phyloP scores from a whole-genome alignment of 2,113 vertebrate species.

The Microtus richardsoni region DNA sequence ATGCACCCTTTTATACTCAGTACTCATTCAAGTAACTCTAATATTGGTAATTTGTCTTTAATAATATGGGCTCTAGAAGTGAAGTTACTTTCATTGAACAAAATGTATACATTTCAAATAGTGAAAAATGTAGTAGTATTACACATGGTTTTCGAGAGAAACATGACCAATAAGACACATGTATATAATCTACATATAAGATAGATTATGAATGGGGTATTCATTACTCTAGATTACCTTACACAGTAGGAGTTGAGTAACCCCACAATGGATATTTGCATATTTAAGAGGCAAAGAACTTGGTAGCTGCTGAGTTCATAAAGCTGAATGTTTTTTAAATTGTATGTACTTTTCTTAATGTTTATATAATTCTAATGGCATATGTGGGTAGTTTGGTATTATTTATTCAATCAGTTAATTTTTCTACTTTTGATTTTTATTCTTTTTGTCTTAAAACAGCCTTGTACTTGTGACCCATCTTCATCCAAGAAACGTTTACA shows the following conservation, averaged over 20 bases:
- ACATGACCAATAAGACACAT: neutral
- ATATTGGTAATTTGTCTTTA: constrained; percentile 33
- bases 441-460: neutral
- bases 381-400: neutral
- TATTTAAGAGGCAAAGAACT: neutral
- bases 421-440: neutral
- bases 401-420: neutral
- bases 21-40: constrained; percentile 49
- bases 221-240: neutral
- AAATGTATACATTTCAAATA: constrained; percentile 39
- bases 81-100: constrained; percentile 11
- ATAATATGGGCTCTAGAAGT: constrained; percentile 45
- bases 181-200: neutral
- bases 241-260: neutral
- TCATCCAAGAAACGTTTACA: neutral
- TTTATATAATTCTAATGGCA: neutral
- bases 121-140: neutral
- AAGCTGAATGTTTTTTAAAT: neutral
- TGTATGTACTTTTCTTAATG: neutral
- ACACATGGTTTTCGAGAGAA: neutral
- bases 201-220: neutral
- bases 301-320: neutral
- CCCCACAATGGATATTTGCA: neutral
- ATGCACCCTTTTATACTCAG: neutral
- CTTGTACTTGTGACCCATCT: neutral